These are phyloP conservation scores for Electrophaes corylata DNA, from an alignment of 2,888 invertebrate species.

Conservation along the genomic window DNA sequence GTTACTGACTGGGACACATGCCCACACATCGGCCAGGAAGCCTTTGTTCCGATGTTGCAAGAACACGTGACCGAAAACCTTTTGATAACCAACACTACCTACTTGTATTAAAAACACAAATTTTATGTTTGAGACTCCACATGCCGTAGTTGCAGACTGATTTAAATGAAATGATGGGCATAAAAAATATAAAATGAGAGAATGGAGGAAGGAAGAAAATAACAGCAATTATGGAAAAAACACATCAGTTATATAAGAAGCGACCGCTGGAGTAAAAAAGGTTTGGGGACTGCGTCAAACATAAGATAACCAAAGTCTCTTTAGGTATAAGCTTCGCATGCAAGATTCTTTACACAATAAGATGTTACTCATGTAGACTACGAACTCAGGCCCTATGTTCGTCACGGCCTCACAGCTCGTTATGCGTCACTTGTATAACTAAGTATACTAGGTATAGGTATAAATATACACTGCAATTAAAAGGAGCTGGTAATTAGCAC, in stretches of 20 bases:
- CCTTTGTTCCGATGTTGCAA: conserved; percentile 13
- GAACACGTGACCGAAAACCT: conserved; percentile 1
- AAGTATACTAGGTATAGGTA: not conserved
- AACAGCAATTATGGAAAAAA: too few relatives aligned
- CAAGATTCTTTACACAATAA: conserved; percentile 3
- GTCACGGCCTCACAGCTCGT: conserved; percentile 1
- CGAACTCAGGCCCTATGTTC: not conserved
- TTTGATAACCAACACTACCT: too few relatives aligned
- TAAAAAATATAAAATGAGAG: too few relatives aligned
- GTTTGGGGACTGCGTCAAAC: too few relatives aligned
- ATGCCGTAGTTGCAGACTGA: too few relatives aligned
- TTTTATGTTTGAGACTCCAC: too few relatives aligned
- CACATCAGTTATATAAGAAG: too few relatives aligned
- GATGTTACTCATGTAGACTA: not conserved
- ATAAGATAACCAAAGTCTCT: too few relatives aligned
- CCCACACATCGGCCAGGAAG: conserved; percentile 14
- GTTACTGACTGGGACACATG: conserved; percentile 21
- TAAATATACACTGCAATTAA: not conserved
- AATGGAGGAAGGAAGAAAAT: too few relatives aligned
- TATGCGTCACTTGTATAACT: not conserved
- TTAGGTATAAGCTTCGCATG: not conserved
- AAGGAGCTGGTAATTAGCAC: not conserved
- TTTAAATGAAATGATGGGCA: too few relatives aligned
- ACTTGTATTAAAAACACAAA: too few relatives aligned
- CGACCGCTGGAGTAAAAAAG: too few relatives aligned